Percentiles rank a stretch among this genome's conserved stretches.
phyloP scores from a whole-genome alignment of 2,888 invertebrate genomes.

The Helicoverpa assulta region DNA sequence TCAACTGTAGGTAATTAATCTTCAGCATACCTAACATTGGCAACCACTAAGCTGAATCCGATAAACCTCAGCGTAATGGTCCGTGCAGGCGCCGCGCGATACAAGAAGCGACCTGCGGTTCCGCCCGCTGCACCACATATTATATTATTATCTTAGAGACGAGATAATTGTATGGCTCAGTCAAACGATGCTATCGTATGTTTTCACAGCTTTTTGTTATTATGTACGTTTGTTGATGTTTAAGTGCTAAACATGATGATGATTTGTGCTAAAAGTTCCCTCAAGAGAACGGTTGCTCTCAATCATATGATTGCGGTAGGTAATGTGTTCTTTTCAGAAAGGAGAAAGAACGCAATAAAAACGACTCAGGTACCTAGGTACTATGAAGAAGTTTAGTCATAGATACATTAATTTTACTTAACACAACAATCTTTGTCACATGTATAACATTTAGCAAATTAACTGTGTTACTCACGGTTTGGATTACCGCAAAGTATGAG shows the following conservation, averaged over 20 bases:
- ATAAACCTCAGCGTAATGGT: constrained; percentile 45
- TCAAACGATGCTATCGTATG: constrained; percentile 35
- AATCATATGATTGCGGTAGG: neutral
- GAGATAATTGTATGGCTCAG: constrained; percentile 40
- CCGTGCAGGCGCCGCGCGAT: constrained; percentile 42
- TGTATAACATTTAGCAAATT: no score
- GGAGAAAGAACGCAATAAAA: no score
- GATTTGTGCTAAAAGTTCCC: constrained; percentile 23
- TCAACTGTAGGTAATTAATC: neutral
- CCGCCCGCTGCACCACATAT: constrained; percentile 34
- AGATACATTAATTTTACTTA: no score
- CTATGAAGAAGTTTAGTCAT: no score
- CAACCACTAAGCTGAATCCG: constrained; percentile 5
- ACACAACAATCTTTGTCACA: no score
- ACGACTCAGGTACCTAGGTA: no score
- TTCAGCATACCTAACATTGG: neutral
- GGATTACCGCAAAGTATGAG: no score
- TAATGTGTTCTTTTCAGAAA: neutral
- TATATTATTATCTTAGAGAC: constrained; percentile 18
- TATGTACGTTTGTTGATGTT: constrained; percentile 36
- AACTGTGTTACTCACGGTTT: no score
- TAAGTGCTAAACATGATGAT: constrained; percentile 12
- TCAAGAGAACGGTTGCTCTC: constrained; percentile 16
- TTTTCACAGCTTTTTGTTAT: constrained; percentile 43
- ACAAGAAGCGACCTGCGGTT: constrained; percentile 36